Evolutionary conservation across 1,140 invertebrate species (phyloP), one percentile per base, ranked within the genome.

Genomic region (Himalopsyche phryganea): DNA sequence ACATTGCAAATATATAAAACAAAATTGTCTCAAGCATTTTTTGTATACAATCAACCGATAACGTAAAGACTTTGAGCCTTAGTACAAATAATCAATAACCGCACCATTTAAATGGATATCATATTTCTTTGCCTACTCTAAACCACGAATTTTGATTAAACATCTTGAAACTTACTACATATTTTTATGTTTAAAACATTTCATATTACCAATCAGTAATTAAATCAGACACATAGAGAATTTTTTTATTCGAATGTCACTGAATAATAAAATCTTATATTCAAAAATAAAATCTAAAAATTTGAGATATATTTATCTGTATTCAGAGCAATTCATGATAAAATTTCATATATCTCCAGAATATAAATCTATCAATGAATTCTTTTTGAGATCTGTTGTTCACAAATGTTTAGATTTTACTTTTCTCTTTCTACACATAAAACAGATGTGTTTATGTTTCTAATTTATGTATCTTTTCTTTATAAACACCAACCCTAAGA

Each of bases 71-170:
- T 41, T 41, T 41, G n/a, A 41, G n/a, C 40, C 40, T 11, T 14
- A 5, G 17, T 41, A 41, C 40, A 41, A 52, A 52, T 52, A 18
- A 52, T 44, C 23, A 40, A 56, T 38, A 40, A 35, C 19, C 13
- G 17, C 11, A 53, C 11, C 23, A 28, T 28, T 28, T 53, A 10
- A 44, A 45, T 19, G 46, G 20, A 38, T 52, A 52, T 20, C n/a
- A 41, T 41, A 14, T 17, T 17, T 46, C 17, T 46, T 46, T 18
- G 6, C 11, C 19, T n/a, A 46, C 19, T 6, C 19, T 15, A 19
- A 46, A 17, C 19, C 13, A 46, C 44, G 17, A 40, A 13, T 15
- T 32, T 47, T 23, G 19, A 19, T 17, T 56, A 44, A 47, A 10
- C 20, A 17, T 46, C 41, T 36, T n/a, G 33, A 36, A 36, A 36